Evolutionary conservation across 2,113 vertebrate species (phyloP).

Genomic region (Semnornis frantzii): DNA sequence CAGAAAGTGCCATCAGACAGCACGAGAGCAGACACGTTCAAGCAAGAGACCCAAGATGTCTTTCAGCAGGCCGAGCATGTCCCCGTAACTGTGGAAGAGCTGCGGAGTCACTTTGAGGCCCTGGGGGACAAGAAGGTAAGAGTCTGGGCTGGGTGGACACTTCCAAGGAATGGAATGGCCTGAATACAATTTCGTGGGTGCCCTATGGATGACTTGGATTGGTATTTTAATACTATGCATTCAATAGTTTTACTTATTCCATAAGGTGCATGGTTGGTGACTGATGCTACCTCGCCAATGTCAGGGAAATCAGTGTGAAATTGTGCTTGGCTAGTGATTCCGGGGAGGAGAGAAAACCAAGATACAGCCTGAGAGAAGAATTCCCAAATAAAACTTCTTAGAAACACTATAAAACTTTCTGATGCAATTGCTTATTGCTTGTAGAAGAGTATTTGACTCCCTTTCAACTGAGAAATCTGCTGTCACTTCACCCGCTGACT

Average conservation of each 20-base stretch:
- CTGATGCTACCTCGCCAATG: not conserved
- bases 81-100: constrained; percentile 73
- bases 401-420: not conserved
- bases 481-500: not conserved
- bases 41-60: constrained; percentile 20
- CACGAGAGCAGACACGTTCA: not conserved
- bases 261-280: not conserved
- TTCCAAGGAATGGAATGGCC: accelerated
- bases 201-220: not conserved
- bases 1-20: not conserved
- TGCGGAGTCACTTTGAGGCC: constrained; percentile 76
- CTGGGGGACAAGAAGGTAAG: constrained; percentile 71
- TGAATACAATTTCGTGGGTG: accelerated
- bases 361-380: not conserved
- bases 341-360: not conserved
- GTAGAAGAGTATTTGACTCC: constrained; percentile 3
- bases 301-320: not conserved
- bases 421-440: not conserved
- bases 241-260: not conserved
- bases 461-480: constrained; percentile 5
- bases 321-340: not conserved
- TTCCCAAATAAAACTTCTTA: constrained; percentile 8
- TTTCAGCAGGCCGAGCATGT: constrained; percentile 59
- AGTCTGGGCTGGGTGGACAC: accelerated
- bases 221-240: not conserved